Base-by-base conservation (phyloP, 2,797 vertebrate genomes). In the Miichthys miiuy region DNA sequence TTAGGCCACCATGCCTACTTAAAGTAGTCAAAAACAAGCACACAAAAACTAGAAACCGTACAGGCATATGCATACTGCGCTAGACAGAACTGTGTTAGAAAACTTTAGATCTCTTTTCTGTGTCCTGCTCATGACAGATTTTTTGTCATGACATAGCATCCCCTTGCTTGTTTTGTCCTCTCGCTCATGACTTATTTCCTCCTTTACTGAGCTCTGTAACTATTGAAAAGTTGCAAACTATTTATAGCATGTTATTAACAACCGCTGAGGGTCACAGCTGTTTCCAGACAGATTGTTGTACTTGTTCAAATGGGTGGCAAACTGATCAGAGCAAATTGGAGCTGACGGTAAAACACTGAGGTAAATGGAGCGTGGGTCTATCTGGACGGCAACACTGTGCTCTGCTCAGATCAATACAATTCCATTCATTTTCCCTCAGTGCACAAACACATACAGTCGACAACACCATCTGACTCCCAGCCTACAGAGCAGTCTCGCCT, bases 361-460 rank as follows among this genome's bases (percentile, higher is more conserved):
- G 63, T 85, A 80, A 82, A 88, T 75, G 75, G 81, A 82, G 78
- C 21, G 7, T 23, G 51, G 76, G 81, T 79, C 71, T 81, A 81
- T 88, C 84, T 79, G 76, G 65, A 72, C 18, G 4, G 42, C 51
- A 30, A 25, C 44, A 48, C 63, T 65, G 67, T 56, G 61, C 67
- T 68, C 56, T 48, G n/a, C 72, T 77, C 34, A 30, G 82, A 90
- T 88, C 88, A 86, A 90, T 89, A 76, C 64, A 42, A 71, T 48
- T 58, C 48, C 58, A 79, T 88, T 81, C 70, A 71, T 79, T 78
- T 83, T 76, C 74, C 75, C 61, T 77, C 38, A 48, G 41, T 72
- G 73, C 73, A 71, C 68, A 72, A 73, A 80, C 27, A 58, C 74
- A 54, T 63, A 44, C 65, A 83, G 73, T 27, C 74, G 72, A 82